Evolutionary conservation across 2,888 invertebrate species (phyloP).

Genomic region (Patella caerulea): DNA sequence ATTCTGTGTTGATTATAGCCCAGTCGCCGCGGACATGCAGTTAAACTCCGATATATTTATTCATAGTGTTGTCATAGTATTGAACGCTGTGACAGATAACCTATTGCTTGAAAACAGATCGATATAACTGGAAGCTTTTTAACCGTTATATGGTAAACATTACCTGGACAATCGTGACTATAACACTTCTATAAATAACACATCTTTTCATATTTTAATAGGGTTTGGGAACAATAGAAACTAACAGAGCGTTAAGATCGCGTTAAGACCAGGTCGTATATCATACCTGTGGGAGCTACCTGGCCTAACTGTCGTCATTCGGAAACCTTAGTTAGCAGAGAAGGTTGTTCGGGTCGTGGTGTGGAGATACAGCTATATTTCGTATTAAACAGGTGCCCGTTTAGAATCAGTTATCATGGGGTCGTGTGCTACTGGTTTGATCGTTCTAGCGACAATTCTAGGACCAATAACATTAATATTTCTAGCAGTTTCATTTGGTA

Average conservation of each 20-base stretch:
- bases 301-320: no score
- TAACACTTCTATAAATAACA: not conserved
- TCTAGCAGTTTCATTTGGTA: slow-evolving; percentile 61
- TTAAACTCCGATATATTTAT: no score
- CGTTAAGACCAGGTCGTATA: not conserved
- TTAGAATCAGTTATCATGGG: not conserved
- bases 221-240: slow-evolving; percentile 5
- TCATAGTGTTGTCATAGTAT: no score
- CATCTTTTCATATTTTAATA: slow-evolving; percentile 7
- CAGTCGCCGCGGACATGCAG: no score
- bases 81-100: no score
- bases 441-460: slow-evolving; percentile 47
- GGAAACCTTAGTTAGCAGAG: no score
- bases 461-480: slow-evolving; percentile 58
- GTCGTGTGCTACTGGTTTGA: not conserved
- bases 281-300: no score
- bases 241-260: slow-evolving; percentile 8
- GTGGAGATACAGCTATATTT: no score
- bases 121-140: not conserved
- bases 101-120: no score
- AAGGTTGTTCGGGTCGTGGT: no score
- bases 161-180: not conserved
- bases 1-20: no score
- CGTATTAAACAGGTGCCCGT: no score
- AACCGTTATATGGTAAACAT: not conserved